Conservation (phyloP, 2,797 vertebrate species). For the Pipistrellus kuhlii region DNA sequence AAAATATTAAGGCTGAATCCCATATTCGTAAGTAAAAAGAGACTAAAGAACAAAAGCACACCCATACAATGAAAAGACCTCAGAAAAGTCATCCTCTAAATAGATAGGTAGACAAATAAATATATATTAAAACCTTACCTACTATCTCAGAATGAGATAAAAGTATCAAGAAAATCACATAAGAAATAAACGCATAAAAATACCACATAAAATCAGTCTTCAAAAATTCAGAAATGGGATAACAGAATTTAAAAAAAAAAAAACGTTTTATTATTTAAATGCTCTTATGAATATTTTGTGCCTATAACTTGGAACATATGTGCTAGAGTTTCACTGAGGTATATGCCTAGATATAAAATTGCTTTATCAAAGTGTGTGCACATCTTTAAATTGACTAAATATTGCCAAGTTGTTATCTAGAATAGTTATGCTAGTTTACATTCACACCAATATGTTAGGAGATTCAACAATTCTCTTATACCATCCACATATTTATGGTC, state of each 20-base stretch:
- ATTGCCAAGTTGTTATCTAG: background rate
- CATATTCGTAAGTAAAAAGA: background rate
- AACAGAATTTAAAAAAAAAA: background rate
- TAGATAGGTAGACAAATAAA: background rate
- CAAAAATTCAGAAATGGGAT: background rate
- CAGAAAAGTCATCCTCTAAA: background rate
- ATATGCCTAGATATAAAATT: background rate
- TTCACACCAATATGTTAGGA: background rate
- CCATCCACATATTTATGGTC: background rate
- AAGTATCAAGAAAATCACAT: background rate
- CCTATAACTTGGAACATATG: background rate
- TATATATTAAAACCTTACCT: background rate
- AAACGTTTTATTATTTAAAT: background rate
- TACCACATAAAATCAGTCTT: background rate
- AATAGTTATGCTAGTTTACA: background rate
- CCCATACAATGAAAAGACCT: background rate
- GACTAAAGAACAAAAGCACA: background rate
- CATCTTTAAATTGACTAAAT: background rate
- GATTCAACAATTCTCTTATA: background rate
- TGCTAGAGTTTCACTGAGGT: background rate
- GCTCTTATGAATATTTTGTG: background rate
- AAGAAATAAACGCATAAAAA: slow-evolving; percentile 6
- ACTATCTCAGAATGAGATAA: background rate
- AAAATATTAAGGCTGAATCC: background rate
- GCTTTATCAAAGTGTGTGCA: background rate